A percentile compares a stretch with the other conserved stretches of the same genome.
Conservation (phyloP, 1,140 invertebrate species). For the Euwallacea fornicatus region DNA sequence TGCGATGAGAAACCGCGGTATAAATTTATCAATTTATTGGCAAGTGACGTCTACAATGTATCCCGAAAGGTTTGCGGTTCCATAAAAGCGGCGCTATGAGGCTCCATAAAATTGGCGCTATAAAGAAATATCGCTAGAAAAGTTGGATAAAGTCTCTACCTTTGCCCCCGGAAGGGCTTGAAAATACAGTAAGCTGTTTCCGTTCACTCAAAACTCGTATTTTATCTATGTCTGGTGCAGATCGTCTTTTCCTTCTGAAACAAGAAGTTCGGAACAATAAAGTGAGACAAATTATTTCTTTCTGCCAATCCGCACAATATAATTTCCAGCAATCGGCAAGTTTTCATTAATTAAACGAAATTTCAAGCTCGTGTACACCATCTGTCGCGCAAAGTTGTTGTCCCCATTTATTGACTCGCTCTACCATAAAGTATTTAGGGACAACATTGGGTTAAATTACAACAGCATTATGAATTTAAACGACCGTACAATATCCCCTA, state of each 20-base stretch:
- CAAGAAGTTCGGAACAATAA: no score
- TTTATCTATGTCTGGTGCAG: no score
- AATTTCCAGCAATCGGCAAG: neutral
- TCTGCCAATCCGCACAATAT: neutral
- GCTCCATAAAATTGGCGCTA: neutral
- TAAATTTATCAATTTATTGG: constrained; percentile 5
- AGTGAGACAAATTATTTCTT: no score
- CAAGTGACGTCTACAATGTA: neutral
- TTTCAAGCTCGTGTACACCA: constrained; percentile 10
- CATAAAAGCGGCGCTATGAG: constrained; percentile 1
- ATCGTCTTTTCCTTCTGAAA: no score
- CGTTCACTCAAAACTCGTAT: neutral
- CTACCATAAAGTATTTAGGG: constrained; percentile 10
- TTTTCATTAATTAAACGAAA: constrained; percentile 12
- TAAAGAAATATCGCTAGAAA: constrained; percentile 3
- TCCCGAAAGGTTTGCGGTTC: neutral
- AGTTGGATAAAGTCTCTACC: neutral
- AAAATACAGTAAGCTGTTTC: constrained; percentile 2
- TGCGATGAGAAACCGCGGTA: neutral
- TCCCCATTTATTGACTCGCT: constrained; percentile 16
- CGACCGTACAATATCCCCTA: constrained; percentile 12
- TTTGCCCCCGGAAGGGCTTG: neutral
- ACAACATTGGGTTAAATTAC: constrained; percentile 6
- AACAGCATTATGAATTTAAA: constrained; percentile 19
- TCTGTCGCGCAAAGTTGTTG: constrained; percentile 12